Base-by-base conservation (phyloP, 2,888 invertebrate species). In the Maniola hyperantus region DNA sequence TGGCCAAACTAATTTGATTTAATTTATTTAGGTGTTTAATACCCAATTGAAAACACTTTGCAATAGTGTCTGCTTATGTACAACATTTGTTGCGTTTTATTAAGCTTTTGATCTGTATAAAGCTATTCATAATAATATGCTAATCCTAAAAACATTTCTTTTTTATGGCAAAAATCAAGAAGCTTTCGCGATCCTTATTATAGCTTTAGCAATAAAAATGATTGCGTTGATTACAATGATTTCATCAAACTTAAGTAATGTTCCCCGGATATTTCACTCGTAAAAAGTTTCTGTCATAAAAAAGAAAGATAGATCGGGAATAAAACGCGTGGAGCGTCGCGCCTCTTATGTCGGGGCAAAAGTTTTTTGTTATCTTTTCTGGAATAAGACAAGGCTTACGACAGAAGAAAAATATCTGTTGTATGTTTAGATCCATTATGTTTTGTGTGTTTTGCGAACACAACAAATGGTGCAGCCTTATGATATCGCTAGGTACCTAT, bases 331-430 rank as follows among this genome's bases (percentile, higher is more conserved):
- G 13, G 57, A 42, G 42, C 57, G 39, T 2, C 39, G 64, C 59
- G 60, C 39, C 64, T 67, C 59, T 67, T 68, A 61, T 57, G 55
- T 51, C 50, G 42, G 50, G 51, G 64, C 13, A 13, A 68, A 55
- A 61, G 57, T 68, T 68, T 67, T 68, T 68, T 65, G 64, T 51
- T 42, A 65, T 60, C 55, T 68, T 65, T 57, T 46, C 50, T 51
- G 61, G 20, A 57, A 68, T 65, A 65, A 67, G 60, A 64, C 59
- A 34, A 60, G 64, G 55, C 51, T 61, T 50, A 57, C 57, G 26
- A 11, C 26, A 11, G 44, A n/a, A 20, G 57, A 42, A 20, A 58
- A 58, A 34, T 34, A n/a, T 34, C 13, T n/a, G 36, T 36, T 54
- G 54, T 34, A 15, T 34, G 54, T 54, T 54, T 54, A 36, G 54